phyloP scores from a whole-genome alignment of 2,888 invertebrate species.

The Mimachlamys varia region DNA sequence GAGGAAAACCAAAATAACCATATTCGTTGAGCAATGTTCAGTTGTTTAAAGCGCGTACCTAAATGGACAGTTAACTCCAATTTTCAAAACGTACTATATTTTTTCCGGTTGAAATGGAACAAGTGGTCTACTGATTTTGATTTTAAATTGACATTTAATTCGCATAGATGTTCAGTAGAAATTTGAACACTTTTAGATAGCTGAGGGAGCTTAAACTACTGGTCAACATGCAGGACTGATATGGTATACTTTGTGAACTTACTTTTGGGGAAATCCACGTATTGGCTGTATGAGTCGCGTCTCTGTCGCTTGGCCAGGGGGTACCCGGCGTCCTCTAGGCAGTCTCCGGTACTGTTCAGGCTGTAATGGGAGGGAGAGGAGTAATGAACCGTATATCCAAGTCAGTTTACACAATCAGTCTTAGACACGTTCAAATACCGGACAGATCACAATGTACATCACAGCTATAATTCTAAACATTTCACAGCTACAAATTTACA shows the following conservation, averaged over 20 bases:
- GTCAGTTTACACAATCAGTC: not conserved
- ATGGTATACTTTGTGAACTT: not conserved
- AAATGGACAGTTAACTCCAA: no score
- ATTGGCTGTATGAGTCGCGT: conserved; percentile 59
- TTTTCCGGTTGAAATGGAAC: no score
- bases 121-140: no score
- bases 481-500: not conserved
- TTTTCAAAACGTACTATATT: no score
- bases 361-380: conserved; percentile 49
- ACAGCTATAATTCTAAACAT: not conserved
- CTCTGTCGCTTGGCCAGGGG: conserved; percentile 64
- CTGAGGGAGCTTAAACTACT: no score
- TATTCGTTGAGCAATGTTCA: no score
- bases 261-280: conserved; percentile 60
- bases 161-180: no score
- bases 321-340: conserved; percentile 59
- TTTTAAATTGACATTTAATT: no score
- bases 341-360: conserved; percentile 62
- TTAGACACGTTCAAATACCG: not conserved
- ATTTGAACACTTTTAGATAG: no score
- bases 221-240: no score
- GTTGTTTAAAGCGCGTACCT: no score
- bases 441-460: not conserved
- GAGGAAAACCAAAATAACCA: no score
- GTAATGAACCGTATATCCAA: not conserved